Evolutionary conservation across 2,797 vertebrate species (phyloP).

Genomic region (Rhadinocentrus ornatus): DNA sequence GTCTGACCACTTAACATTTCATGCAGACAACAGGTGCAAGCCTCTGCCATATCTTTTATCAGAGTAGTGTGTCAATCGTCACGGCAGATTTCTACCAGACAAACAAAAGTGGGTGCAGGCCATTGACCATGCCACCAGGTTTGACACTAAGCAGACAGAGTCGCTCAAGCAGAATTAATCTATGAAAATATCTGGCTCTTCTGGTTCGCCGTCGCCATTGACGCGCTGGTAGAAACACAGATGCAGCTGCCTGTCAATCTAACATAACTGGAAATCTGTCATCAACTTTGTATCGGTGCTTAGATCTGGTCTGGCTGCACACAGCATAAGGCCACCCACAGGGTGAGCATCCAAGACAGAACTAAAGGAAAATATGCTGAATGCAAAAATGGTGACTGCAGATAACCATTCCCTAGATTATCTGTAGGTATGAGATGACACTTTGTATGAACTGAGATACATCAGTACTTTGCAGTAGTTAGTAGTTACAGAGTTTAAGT

Average conservation of each 20-base stretch:
- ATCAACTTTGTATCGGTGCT: conserved; percentile 43
- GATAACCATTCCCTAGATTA: conserved; percentile 3
- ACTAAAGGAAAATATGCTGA: conserved; percentile 4
- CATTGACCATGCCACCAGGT: conserved; percentile 14
- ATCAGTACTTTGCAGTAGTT: too few species aligned
- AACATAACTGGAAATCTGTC: conserved; percentile 39
- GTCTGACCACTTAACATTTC: conserved; percentile 53
- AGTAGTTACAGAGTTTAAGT: too few species aligned
- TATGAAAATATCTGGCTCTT: conserved; percentile 66
- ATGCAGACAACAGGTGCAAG: conserved; percentile 27
- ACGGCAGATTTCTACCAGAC: conserved; percentile 39
- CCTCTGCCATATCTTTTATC: conserved; percentile 47
- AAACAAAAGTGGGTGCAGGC: conserved; percentile 45
- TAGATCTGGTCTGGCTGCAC: conserved; percentile 47
- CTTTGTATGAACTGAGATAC: neutral
- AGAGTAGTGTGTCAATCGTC: conserved; percentile 39
- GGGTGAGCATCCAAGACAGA: neutral
- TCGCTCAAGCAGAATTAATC: conserved; percentile 45
- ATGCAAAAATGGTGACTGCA: neutral
- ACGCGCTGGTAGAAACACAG: neutral
- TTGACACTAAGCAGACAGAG: conserved; percentile 37
- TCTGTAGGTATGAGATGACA: neutral
- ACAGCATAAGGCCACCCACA: conserved; percentile 41
- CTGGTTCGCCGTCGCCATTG: conserved; percentile 45
- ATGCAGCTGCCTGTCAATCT: conserved; percentile 32